phyloP scores from a whole-genome alignment of 2,888 invertebrate genomes.

The Empis livida region DNA sequence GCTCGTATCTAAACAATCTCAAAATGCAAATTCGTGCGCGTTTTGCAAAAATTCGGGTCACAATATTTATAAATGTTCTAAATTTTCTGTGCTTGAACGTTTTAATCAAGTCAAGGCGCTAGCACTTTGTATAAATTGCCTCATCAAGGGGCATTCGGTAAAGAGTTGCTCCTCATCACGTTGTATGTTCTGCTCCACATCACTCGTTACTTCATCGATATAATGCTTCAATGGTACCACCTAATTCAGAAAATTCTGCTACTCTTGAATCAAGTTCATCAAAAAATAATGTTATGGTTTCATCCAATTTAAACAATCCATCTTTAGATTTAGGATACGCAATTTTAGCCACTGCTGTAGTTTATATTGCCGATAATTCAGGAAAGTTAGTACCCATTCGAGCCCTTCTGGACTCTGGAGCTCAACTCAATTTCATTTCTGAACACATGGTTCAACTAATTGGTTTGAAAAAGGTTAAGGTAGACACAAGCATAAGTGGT shows the following conservation, averaged over 20 bases:
- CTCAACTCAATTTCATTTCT: not conserved
- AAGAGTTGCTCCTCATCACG: slow-evolving; percentile 1
- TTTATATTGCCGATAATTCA: not conserved
- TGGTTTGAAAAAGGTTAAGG: not conserved
- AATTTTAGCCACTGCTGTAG: not conserved
- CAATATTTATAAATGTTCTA: not conserved
- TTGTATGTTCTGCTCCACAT: slow-evolving; percentile 5
- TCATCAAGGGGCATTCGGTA: slow-evolving; percentile 3
- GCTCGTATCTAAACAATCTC: no score
- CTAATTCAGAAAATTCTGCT: not conserved
- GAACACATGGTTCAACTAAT: not conserved
- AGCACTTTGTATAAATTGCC: slow-evolving; percentile 3
- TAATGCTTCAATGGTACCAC: not conserved
- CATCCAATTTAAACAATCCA: not conserved
- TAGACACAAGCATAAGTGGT: not conserved
- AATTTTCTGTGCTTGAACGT: not conserved
- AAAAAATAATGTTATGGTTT: not conserved
- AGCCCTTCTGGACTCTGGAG: not conserved
- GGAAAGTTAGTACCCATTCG: not conserved
- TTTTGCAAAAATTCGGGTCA: not conserved
- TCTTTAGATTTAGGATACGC: not conserved
- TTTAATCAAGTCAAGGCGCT: not conserved
- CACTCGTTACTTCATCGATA: slow-evolving; percentile 3
- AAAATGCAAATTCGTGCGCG: not conserved
- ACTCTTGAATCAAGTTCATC: not conserved